Evolutionary conservation across 2,113 vertebrate species (phyloP), one percentile per base, ranked within the genome.

Genomic region (Nesoenas mayeri): DNA sequence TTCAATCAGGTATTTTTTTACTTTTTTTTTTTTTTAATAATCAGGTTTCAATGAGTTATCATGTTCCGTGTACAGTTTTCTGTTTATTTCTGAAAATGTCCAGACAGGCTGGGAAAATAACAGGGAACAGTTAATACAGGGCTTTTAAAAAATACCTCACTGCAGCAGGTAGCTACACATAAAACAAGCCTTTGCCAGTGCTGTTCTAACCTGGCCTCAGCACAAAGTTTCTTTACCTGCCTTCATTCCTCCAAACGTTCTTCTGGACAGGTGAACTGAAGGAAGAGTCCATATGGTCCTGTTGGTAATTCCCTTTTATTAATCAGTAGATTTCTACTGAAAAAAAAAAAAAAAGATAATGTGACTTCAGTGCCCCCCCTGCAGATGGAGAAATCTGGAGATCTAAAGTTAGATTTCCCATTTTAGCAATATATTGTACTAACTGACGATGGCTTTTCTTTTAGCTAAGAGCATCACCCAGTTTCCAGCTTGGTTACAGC

Each of bases 401-500:
- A 80, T 64, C n/a, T 64, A 36, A 74, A 84, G 72, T 53, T 56
- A 69, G 29, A 28, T 57, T 92, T 96, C 83, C 79, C 57, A 32
- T 74, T 85, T 95, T 91, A 91, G 53, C 40, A 69, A 26, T 60
- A 57, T 18, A 32, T 9, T 88, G 32, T 57, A 29, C 44, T 65
- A 61, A 89, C n/a, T 92, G 50, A 57, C 1, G 40, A 29, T 86
- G 29, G 16, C 48, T 94, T 95, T 94, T 94, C 56, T 85, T 87
- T 69, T 75, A 97, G 83, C 79, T 79, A 34, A 88, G 69, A 90
- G 48, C 26, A 88, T 96, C 83, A 62, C 88, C 72, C 79, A 81
- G 9, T 90, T 95, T 90, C 91, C 70, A 96, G 73, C 79, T n/a
- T 4, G 6, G 75, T 72, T 96, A 89, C 95, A 89, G 82, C 91